Percentiles rank a stretch among this genome's conserved stretches.
These are phyloP conservation scores for Lepidurus apus DNA, from an alignment of 1,140 invertebrate genomes.

Conservation along the genomic window DNA sequence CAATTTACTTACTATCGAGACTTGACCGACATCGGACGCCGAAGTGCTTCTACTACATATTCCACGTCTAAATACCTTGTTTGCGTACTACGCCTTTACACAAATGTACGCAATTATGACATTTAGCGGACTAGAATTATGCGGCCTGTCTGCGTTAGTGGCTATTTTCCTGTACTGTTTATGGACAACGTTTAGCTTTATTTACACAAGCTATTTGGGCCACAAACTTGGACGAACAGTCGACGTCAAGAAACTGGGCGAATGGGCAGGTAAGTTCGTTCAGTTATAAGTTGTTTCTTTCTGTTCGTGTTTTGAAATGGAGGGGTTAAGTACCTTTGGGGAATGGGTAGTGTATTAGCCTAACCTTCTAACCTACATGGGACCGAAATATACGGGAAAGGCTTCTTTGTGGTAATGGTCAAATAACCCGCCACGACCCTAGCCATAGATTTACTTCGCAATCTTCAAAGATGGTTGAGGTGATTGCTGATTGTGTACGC, in stretches of 20 bases:
- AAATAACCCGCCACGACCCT: background rate
- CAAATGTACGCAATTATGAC: slow-evolving; percentile 11
- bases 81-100: background rate
- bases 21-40: background rate
- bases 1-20: background rate
- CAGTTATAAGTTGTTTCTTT: background rate
- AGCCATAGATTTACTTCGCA: background rate
- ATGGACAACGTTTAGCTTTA: slow-evolving; percentile 38
- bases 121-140: slow-evolving; percentile 37
- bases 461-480: background rate
- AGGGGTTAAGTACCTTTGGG: slow-evolving; percentile 14
- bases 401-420: background rate
- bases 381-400: background rate
- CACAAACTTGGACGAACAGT: slow-evolving; percentile 42
- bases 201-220: slow-evolving; percentile 43
- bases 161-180: slow-evolving; percentile 39
- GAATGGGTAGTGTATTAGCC: background rate
- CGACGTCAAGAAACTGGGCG: slow-evolving; percentile 43
- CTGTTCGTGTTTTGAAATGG: background rate
- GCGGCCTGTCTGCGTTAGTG: slow-evolving; percentile 37
- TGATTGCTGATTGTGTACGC: background rate
- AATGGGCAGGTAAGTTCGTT: slow-evolving; percentile 44
- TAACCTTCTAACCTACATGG: slow-evolving; percentile 3
- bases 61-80: background rate
- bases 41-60: background rate